Evolutionary conservation across 2,797 vertebrate species (phyloP).

Genomic region (Bradypodion ventrale): DNA sequence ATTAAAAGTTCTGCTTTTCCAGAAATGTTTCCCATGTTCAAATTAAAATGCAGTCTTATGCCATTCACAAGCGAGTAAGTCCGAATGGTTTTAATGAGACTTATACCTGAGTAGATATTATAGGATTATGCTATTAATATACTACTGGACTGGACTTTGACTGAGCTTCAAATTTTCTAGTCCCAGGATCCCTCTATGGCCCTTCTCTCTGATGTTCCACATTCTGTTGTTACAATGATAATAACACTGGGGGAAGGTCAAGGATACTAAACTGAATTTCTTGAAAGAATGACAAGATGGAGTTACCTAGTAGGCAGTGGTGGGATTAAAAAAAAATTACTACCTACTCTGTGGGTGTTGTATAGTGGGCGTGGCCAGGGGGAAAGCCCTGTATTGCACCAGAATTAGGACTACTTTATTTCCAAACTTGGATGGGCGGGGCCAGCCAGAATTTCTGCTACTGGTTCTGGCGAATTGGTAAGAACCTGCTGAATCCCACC

Average conservation of each 20-base stretch:
- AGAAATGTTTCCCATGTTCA: not conserved
- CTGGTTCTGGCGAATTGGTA: too few species aligned
- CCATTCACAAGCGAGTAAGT: not conserved
- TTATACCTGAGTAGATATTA: not conserved
- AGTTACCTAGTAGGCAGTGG: not conserved
- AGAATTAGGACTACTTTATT: too few species aligned
- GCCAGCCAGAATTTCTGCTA: too few species aligned
- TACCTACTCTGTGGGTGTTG: too few species aligned
- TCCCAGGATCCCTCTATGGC: not conserved
- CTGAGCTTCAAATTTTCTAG: not conserved
- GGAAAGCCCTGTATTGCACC: too few species aligned
- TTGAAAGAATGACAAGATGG: not conserved
- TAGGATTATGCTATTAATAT: not conserved
- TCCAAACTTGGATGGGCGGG: too few species aligned
- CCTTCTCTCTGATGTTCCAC: not conserved
- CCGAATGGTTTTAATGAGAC: not conserved
- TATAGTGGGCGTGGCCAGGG: too few species aligned
- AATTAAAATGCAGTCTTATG: not conserved
- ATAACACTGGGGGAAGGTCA: not conserved
- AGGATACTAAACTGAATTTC: not conserved
- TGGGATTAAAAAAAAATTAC: too few species aligned
- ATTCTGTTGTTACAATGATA: not conserved
- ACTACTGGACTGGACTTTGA: too few species aligned
- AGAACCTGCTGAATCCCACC: too few species aligned
- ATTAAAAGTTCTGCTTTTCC: not conserved